Evolutionary conservation across 2,888 invertebrate genomes (phyloP).

Genomic region (Stenurella melanura): DNA sequence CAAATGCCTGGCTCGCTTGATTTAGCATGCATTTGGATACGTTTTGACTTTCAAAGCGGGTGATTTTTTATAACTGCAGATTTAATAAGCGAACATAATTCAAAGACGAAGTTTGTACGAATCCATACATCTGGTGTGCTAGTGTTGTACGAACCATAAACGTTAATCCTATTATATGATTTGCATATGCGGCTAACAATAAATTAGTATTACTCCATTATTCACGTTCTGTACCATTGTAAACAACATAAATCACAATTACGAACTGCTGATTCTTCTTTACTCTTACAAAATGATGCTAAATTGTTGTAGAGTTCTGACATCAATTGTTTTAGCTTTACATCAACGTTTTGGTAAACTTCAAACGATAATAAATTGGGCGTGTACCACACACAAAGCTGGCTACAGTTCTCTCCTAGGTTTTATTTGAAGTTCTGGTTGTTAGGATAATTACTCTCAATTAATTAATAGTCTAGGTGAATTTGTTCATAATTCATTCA

Average conservation of each 20-base stretch:
- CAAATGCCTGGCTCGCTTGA: conserved; percentile 29
- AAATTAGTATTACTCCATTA: conserved; percentile 72
- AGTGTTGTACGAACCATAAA: conserved; percentile 62
- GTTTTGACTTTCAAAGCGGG: conserved; percentile 41
- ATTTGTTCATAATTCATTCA: too few species aligned
- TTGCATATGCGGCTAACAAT: conserved; percentile 70
- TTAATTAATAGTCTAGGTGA: too few species aligned
- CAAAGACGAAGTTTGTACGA: conserved; percentile 45
- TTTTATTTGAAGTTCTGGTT: too few species aligned
- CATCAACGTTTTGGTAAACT: background rate
- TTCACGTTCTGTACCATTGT: conserved; percentile 67
- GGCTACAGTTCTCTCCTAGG: too few species aligned
- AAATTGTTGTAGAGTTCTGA: background rate
- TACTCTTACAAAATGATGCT: conserved; percentile 45
- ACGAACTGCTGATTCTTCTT: conserved; percentile 65
- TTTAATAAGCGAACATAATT: conserved; percentile 56
- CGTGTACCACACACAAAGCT: background rate
- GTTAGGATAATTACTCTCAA: too few species aligned
- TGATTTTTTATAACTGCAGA: conserved; percentile 28
- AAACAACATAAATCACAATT: conserved; percentile 71
- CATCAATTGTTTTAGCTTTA: conserved; percentile 13
- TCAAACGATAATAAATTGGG: background rate
- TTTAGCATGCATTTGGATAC: conserved; percentile 30
- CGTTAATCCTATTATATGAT: conserved; percentile 71
- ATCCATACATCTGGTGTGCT: conserved; percentile 58